phyloP scores from a whole-genome alignment of 2,113 vertebrate genomes.

The Embiotoca jacksoni region DNA sequence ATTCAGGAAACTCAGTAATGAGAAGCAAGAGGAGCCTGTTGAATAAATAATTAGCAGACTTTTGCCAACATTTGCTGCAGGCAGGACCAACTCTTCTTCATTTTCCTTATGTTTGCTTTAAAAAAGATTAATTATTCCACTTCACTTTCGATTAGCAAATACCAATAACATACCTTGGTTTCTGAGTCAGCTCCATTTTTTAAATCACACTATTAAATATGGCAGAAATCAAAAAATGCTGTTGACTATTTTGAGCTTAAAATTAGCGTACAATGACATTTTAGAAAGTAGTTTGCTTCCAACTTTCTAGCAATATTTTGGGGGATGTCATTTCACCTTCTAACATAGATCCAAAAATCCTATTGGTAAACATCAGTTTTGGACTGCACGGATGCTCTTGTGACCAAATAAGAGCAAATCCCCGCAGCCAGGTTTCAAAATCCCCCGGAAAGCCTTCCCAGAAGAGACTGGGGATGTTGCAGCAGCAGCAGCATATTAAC shows the following conservation, averaged over 20 bases:
- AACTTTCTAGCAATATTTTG: neutral
- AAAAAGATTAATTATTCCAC: no score
- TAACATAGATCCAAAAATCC: no score
- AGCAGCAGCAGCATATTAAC: neutral
- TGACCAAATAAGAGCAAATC: neutral
- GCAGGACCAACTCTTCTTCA: neutral
- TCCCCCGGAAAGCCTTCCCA: neutral
- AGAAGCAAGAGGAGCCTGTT: neutral
- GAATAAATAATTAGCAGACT: neutral
- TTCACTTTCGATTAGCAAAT: no score
- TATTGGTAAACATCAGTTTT: neutral
- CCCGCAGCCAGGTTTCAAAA: neutral
- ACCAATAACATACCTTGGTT: no score
- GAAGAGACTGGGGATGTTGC: neutral
- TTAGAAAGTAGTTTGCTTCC: no score
- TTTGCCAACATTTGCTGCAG: neutral
- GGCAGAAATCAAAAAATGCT: no score
- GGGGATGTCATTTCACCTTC: neutral
- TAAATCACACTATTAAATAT: no score
- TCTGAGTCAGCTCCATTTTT: no score
- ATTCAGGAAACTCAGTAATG: neutral
- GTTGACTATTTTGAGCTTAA: no score
- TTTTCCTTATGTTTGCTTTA: neutral
- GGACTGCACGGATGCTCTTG: neutral
- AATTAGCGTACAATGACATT: no score